A percentile compares a stretch with the other conserved stretches of the same genome.
Conservation (phyloP, 2,113 vertebrate genomes). For the Mastomys coucha region DNA sequence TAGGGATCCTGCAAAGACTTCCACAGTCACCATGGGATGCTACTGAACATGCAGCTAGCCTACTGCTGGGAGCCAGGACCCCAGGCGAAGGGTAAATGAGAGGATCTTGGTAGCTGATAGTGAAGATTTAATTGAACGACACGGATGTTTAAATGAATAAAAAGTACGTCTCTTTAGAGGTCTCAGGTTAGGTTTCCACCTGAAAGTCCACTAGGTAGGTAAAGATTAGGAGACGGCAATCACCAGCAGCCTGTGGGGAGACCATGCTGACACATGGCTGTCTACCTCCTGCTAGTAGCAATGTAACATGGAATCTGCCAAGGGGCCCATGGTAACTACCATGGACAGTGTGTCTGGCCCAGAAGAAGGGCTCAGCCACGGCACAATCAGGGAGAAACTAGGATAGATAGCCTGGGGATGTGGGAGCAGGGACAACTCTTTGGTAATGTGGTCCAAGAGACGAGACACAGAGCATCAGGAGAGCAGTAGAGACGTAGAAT, state of each 20-base stretch:
- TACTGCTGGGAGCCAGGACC: not conserved
- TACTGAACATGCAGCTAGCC: no score
- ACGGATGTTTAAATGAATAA: not conserved
- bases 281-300: rapidly evolving
- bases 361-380: not conserved
- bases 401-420: rapidly evolving
- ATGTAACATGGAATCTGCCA: not conserved
- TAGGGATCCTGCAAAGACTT: not conserved
- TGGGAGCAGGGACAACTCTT: not conserved
- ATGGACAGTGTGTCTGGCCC: not conserved
- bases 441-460: not conserved
- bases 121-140: not conserved
- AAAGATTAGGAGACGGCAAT: not conserved
- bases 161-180: not conserved
- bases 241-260: not conserved
- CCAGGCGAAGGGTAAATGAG: not conserved
- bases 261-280: not conserved
- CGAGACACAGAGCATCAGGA: rapidly evolving
- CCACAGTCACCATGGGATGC: not conserved
- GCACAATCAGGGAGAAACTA: not conserved
- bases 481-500: not conserved
- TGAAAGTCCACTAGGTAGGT: not conserved
- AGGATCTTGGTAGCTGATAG: not conserved
- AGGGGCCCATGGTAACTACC: not conserved
- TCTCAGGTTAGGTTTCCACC: not conserved